Conservation (phyloP, 2,888 invertebrate species). For the Xestia sexstrigata region DNA sequence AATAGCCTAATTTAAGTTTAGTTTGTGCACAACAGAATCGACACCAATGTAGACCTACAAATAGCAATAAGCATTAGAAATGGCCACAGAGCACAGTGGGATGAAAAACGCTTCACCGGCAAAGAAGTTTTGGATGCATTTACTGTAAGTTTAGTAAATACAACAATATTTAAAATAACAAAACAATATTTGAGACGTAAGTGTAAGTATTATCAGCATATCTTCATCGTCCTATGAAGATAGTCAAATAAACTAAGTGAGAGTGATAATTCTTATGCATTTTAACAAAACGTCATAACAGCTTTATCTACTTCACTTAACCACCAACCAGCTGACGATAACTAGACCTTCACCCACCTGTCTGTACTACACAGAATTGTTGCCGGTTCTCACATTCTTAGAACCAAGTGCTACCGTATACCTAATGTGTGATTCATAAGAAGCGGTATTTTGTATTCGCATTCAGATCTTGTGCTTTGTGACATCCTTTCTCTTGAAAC, state of each 20-base stretch:
- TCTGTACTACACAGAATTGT: slow-evolving; percentile 20
- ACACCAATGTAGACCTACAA: too few species aligned
- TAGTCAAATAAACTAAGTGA: too few species aligned
- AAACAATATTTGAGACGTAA: not conserved
- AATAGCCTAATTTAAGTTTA: too few species aligned
- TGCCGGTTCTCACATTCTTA: slow-evolving; percentile 57
- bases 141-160: not conserved
- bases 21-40: too few species aligned
- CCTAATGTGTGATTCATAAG: slow-evolving; percentile 60
- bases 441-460: slow-evolving; percentile 60
- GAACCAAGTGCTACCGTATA: slow-evolving; percentile 51
- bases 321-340: slow-evolving; percentile 45
- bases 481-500: slow-evolving; percentile 67
- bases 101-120: too few species aligned
- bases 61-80: not conserved
- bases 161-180: not conserved
- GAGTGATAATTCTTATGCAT: too few species aligned
- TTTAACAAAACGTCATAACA: not conserved
- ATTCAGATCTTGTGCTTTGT: slow-evolving; percentile 54
- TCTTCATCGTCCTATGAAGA: too few species aligned
- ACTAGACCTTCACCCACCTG: slow-evolving; percentile 41
- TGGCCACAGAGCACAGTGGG: not conserved
- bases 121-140: not conserved
- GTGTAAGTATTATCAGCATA: not conserved
- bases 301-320: slow-evolving; percentile 3